Base-by-base conservation (phyloP, 2,797 vertebrate species). In the Aythya fuligula region DNA sequence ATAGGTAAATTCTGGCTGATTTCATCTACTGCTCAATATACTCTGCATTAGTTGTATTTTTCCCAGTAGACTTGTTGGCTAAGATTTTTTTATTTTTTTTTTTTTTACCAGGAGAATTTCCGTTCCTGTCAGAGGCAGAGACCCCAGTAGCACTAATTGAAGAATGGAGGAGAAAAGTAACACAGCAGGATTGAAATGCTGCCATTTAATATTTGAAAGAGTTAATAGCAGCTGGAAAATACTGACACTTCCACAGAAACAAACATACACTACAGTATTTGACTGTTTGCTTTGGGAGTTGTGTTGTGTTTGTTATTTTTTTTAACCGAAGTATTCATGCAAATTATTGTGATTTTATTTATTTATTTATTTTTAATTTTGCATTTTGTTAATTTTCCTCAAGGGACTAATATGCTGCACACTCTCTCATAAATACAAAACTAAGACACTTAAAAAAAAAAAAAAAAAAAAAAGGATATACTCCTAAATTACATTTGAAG, bases 191-290 rank as follows among this genome's bases (percentile, higher is more conserved):
- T 28, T 49, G 69, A 89, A 85, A 91, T 8, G n/a, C n/a, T 94
- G 62, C 45, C 39, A 39, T 84, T 73, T 62, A 47, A 9, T 38
- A 78, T 62, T 66, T 80, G 54, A 75, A 93, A 92, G 57, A 80
- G 45, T 92, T 94, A 87, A 92, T 10, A 80, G 54, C 32, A 92
- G 60, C 65, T 78, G 39, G 76, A 70, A 87, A 87, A 80, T 62
- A 74, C 32, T 19, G 41, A 72, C 13, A 7, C 30, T 78, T 93
- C 70, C 51, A 36, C 54, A 62, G 39, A 78, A 10, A 69, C 14
- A 82, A 62, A 71, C 47, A 71, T 45, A 74, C 1, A 3, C 36
- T 74, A 49, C 15, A 38, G 11, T 77, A 72, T 70, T 88, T 88
- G 58, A 24, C 54, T 88, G 39, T 62, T 86, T 90, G 51, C 56